A percentile compares a stretch with the other conserved stretches of the same genome.
Evolutionary conservation across 2,888 invertebrate species (phyloP).

Genomic region (Cantharis flavilabris): DNA sequence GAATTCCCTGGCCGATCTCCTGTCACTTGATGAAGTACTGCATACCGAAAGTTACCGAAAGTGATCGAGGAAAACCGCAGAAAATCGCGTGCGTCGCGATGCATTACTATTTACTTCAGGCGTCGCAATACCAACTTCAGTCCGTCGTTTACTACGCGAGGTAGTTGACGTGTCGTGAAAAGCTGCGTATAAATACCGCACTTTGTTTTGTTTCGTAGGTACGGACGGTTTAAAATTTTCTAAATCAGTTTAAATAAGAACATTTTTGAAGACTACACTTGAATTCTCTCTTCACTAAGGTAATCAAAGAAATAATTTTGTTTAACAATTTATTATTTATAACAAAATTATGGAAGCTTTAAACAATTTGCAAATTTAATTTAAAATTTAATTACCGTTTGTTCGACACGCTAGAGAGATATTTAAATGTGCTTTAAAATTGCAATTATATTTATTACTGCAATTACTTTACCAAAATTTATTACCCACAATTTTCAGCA

Average conservation of each 20-base stretch:
- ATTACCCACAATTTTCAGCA: background rate
- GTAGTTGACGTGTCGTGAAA: background rate
- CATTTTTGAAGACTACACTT: background rate
- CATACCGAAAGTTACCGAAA: conserved; percentile 27
- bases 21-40: conserved; percentile 47
- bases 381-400: background rate
- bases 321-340: background rate
- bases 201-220: background rate
- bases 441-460: conserved; percentile 4
- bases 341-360: background rate
- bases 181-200: background rate
- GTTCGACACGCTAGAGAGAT: background rate
- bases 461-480: background rate
- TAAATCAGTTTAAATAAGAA: background rate
- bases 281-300: background rate
- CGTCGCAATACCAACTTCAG: conserved; percentile 52
- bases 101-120: conserved; percentile 52
- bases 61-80: conserved; percentile 33
- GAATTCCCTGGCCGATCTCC: conserved; percentile 46
- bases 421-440: background rate
- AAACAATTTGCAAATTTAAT: background rate
- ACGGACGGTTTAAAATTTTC: background rate
- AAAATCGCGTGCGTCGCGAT: conserved; percentile 47
- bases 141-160: conserved; percentile 47
- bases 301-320: background rate